Base-by-base conservation (phyloP, 2,888 invertebrate genomes). In the Stratiomys singularior region DNA sequence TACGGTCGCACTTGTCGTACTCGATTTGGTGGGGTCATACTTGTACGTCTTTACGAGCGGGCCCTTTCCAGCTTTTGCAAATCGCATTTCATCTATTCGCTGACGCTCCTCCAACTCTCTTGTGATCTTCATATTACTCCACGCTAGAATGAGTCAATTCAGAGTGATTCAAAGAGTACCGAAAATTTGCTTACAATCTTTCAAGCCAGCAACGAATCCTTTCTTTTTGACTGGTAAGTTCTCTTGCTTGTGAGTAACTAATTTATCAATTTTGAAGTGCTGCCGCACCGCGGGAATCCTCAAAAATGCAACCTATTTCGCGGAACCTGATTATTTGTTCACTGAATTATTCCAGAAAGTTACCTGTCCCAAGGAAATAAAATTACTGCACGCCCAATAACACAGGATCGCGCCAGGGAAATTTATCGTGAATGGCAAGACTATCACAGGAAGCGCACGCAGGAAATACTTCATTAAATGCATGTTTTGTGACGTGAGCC, bases 311-410 rank as follows among this genome's bases (percentile, higher is more conserved):
- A 94, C 95, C 83, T 84, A 27, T 27, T 60, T 2, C 27, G 5
- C 13, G 3, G 21, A 30, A 30, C n/a, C 1, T 30, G 15, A 1
- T n/a, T 28, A 23, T 18, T 74, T 30, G 27, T 21, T 9, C 15
- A 15, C 46, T 13, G 37, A 5, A 9, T 52, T 52, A 52, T 18
- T 60, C 28, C 56, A 58, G 18, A 72, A 11, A 27, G 76, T 78
- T 63, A 86, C 86, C 91, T 97, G 97, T 0, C 89, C 80, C 2
- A 98, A 86, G 0, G 97, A 96, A 80, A 97, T 91, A 64, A 94
- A 90, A 86, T 98, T 98, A 82, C 93, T 94, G 28, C 95, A 92
- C 18, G 92, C 90, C 98, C 98, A 98, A 85, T 98, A 98, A 44
- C 93, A 92, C 60, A 96, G 89, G 83, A 98, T 93, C 0, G 94